phyloP scores from a whole-genome alignment of 2,888 invertebrate species.

The Plagodis pulveraria region DNA sequence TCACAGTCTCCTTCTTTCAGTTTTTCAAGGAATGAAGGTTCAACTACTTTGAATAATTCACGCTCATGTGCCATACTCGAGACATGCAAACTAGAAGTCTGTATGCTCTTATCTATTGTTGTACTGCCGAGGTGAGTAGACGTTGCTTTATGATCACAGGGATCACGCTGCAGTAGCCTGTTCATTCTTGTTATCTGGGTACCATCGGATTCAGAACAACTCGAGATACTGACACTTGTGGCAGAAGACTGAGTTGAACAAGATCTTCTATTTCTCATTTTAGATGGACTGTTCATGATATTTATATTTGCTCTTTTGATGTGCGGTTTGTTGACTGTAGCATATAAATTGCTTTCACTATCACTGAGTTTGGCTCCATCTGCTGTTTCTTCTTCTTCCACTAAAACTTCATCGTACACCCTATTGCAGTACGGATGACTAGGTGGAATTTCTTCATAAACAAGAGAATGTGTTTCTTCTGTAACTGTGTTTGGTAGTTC shows the following conservation, averaged over 20 bases:
- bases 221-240: constrained; percentile 82
- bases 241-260: constrained; percentile 80
- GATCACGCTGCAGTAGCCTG: constrained; percentile 66
- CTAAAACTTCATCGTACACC: constrained; percentile 77
- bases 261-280: constrained; percentile 70
- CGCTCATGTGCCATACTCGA: constrained; percentile 67
- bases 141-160: constrained; percentile 74
- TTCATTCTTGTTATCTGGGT: constrained; percentile 81
- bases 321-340: constrained; percentile 77
- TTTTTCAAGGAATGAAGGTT: constrained; percentile 89
- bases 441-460: constrained; percentile 73
- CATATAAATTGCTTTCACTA: constrained; percentile 75
- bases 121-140: constrained; percentile 82
- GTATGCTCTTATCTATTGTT: constrained; percentile 90
- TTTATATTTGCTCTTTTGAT: constrained; percentile 80
- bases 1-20: constrained; percentile 87
- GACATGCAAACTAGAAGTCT: constrained; percentile 86
- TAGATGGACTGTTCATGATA: constrained; percentile 79
- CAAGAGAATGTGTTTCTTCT: constrained; percentile 68
- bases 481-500: constrained; percentile 82
- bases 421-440: constrained; percentile 65
- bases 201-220: constrained; percentile 82
- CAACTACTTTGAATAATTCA: constrained; percentile 86
- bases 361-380: constrained; percentile 75
- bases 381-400: constrained; percentile 75